phyloP scores from a whole-genome alignment of 2,113 vertebrate species.

The Patagioenas fasciata region DNA sequence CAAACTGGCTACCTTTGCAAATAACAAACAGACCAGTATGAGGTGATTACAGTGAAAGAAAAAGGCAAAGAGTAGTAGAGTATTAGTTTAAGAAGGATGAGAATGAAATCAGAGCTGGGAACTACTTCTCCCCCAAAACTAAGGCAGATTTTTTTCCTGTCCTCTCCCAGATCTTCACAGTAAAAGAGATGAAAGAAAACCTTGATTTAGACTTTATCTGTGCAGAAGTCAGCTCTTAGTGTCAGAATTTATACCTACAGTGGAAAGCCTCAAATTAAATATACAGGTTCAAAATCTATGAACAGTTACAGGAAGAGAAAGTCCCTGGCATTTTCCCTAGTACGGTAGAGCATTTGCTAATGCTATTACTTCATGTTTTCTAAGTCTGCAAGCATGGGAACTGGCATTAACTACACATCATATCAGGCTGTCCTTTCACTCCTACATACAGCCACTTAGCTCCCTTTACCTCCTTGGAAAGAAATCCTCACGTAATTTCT shows the following conservation, averaged over 20 bases:
- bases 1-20: not conserved
- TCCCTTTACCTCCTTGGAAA: not conserved
- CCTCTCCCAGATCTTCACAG: not conserved
- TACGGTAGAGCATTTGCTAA: not conserved
- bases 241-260: not conserved
- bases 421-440: not conserved
- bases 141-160: rapidly evolving
- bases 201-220: not conserved
- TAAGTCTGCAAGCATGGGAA: not conserved
- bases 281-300: not conserved
- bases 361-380: not conserved
- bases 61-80: not conserved
- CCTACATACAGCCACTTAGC: not conserved
- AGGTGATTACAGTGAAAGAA: not conserved
- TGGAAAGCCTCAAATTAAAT: not conserved
- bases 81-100: not conserved
- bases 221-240: not conserved
- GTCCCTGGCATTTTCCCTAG: not conserved
- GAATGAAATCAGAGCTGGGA: not conserved
- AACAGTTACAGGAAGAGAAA: not conserved
- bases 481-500: constrained; percentile 11
- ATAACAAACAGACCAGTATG: not conserved
- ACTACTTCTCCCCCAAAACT: not conserved
- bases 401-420: not conserved
- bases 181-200: not conserved